phyloP scores from a whole-genome alignment of 2,113 vertebrate species.

The Amazona guildingii region DNA sequence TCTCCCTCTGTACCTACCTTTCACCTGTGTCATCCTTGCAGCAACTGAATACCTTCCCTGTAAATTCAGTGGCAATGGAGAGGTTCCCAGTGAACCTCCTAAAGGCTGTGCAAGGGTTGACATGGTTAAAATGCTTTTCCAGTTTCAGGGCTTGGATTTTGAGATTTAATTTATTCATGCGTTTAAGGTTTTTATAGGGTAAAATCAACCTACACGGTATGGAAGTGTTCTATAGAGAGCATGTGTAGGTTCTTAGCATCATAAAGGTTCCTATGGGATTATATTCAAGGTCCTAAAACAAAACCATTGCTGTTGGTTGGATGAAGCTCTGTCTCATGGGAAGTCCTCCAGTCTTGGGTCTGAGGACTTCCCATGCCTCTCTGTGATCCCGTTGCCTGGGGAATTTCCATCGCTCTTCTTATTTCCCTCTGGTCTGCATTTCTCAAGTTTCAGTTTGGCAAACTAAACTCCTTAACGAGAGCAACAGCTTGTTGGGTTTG shows the following conservation, averaged over 20 bases:
- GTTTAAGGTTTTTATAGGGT: neutral
- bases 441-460: neutral
- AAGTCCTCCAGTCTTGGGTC: neutral
- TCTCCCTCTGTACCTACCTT: neutral
- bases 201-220: neutral
- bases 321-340: neutral
- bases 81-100: neutral
- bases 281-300: neutral
- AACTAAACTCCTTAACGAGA: neutral
- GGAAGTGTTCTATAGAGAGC: neutral
- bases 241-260: neutral
- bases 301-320: neutral
- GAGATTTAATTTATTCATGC: neutral
- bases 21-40: neutral
- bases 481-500: neutral
- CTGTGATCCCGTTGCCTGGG: neutral
- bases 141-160: neutral
- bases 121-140: neutral
- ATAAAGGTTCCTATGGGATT: neutral
- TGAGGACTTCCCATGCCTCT: neutral
- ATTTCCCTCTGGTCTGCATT: neutral
- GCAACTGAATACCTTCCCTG: neutral
- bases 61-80: neutral
- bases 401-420: neutral
- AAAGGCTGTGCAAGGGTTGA: neutral